Evolutionary conservation across 1,140 invertebrate genomes (phyloP), one percentile per base, ranked within the genome.

Genomic region (Drosophila asahinai): DNA sequence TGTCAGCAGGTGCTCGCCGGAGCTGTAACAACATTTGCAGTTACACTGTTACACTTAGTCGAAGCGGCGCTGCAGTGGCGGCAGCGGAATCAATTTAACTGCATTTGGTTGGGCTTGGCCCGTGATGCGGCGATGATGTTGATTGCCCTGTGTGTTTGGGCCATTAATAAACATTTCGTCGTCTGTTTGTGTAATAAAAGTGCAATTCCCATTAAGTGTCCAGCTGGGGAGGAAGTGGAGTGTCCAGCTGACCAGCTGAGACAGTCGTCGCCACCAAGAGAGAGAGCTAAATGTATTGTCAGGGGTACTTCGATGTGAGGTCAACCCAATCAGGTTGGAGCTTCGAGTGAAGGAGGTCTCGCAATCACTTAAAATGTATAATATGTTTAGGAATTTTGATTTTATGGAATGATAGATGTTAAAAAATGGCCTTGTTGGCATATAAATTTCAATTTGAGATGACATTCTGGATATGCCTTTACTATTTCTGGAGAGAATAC

Each of bases 1-100:
- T 92, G 91, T 91, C 91, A 92, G 91, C 91, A 92, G 91, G 91
- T 92, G 91, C 91, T 82, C 72, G 74, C 66, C 74, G 74, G 76
- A 86, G 73, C 57, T 91, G 71, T 70, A 84, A 92, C 66, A 92
- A 92, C 75, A 86, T 72, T 64, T 57, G 81, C 62, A 75, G 58
- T 61, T 79, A 79, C 66, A 73, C 61, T 62, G 66, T 57, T 43
- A 76, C 52, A 82, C 68, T 80, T 71, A 72, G 65, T 78, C 43
- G 49, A 71, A 52, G 49, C 40, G 77, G 66, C 72, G 45, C 43
- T 61, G 19, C 25, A 9, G 38, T 17, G 33, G 33, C 51, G 51
- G 74, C 57, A 59, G 51, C 57, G 81, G 86, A 83, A 86, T 83
- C 87, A 83, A 90, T 90, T 90, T 91, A 72, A 73, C 66, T 89